Conservation (phyloP, 2,797 vertebrate species). For the Scleropages formosus region DNA sequence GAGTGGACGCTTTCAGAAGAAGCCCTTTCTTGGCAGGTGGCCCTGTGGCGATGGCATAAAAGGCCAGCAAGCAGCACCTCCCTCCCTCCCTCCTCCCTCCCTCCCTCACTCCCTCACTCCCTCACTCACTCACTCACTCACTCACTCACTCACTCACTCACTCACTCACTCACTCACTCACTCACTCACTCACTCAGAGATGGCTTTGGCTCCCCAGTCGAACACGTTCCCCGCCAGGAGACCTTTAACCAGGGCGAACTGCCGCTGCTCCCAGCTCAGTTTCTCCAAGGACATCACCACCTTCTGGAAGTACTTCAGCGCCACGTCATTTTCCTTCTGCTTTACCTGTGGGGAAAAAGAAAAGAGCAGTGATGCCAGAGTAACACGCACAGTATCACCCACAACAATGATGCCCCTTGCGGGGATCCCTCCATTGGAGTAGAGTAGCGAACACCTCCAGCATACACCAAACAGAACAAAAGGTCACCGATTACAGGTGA, state of each 20-base stretch:
- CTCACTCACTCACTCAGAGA: conserved; percentile 85
- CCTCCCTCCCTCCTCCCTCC: no score
- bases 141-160: conserved; percentile 76
- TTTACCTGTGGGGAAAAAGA: conserved; percentile 77
- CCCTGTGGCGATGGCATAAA: no score
- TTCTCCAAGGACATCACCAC: conserved; percentile 82
- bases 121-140: conserved; percentile 79
- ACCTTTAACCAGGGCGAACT: conserved; percentile 89
- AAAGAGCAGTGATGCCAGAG: not conserved
- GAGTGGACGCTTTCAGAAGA: no score
- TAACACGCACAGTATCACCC: not conserved
- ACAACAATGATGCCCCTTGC: no score
- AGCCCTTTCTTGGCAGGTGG: no score
- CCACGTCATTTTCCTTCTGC: conserved; percentile 88
- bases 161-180: conserved; percentile 82
- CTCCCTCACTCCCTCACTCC: conserved; percentile 42
- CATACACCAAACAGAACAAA: no score
- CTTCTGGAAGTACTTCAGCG: conserved; percentile 86
- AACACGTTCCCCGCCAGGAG: conserved; percentile 96
- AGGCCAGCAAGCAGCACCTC: no score
- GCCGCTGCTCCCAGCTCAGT: conserved; percentile 89
- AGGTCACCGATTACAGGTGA: no score
- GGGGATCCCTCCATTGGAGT: no score
- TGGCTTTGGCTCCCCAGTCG: conserved; percentile 97
- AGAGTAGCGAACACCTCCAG: no score